Conservation (phyloP, 1,140 invertebrate species). For the Chironomus striatipennis region DNA sequence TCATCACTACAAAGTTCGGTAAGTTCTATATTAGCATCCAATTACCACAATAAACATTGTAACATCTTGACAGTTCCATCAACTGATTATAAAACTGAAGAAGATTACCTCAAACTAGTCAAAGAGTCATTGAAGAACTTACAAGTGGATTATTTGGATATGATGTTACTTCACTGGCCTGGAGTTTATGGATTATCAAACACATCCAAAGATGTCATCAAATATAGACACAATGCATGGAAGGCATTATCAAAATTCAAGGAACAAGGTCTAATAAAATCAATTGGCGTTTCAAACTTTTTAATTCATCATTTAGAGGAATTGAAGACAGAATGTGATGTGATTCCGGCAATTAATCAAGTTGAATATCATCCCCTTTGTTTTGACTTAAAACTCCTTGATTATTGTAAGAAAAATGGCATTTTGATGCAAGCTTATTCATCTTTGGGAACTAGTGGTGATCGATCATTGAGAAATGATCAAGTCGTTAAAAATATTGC, state of each 20-base stretch:
- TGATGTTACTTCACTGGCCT: background rate
- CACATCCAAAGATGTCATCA: background rate
- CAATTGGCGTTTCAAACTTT: conserved; percentile 16
- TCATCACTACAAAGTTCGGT: conserved; percentile 47
- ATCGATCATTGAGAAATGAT: conserved; percentile 33
- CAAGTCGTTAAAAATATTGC: conserved; percentile 40
- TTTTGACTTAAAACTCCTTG: conserved; percentile 39
- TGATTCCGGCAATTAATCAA: conserved; percentile 38
- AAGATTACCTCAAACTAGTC: background rate
- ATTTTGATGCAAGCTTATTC: conserved; percentile 53
- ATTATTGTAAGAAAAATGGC: conserved; percentile 43
- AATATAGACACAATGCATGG: conserved; percentile 8
- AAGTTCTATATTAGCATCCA: background rate
- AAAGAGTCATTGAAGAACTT: background rate
- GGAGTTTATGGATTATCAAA: conserved; percentile 11
- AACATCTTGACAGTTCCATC: background rate
- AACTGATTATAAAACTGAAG: conserved; percentile 18
- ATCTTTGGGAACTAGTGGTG: conserved; percentile 42
- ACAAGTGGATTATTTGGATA: background rate
- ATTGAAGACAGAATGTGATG: background rate
- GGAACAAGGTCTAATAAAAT: background rate
- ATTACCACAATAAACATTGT: background rate
- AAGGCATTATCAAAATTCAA: conserved; percentile 6
- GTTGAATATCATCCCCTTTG: conserved; percentile 55
- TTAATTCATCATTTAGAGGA: background rate